Evolutionary conservation across 2,113 vertebrate genomes (phyloP), one percentile per base, ranked within the genome.

Genomic region (Uria aalge): DNA sequence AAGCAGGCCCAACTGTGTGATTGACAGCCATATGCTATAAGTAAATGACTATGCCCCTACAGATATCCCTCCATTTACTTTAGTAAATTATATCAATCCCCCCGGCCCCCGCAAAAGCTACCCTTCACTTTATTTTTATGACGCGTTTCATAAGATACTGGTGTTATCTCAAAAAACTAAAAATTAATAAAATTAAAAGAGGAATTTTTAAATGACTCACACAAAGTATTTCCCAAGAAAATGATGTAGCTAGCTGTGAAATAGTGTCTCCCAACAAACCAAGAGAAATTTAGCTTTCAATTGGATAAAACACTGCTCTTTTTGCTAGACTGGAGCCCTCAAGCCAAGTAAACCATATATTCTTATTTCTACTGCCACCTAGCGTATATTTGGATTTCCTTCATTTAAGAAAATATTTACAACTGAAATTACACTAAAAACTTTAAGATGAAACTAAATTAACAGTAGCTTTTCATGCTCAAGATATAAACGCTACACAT

Each of bases 291-390:
- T 34, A 82, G 18, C 12, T 85, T 86, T 85, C 15, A 56, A 12
- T 64, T 67, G 52, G 9, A 85, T 59, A 64, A 43, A 84, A 69
- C 15, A 5, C 24, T 12, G 11, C 8, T 38, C 27, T 79, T 52
- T 32, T 7, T 15, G 48, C 20, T 73, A 56, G n/a, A 38, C 56
- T 29, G 12, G 17, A 52, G n/a, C n/a, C 19, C 36, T 62, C 22
- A 71, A 24, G 5, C 10, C 50, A 85, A 77, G 36, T 14, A 77
- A 86, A 16, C 5, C 13, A 9, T 12, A 82, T 62, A 86, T 67
- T 96, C 86, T 97, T 96, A 95, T 92, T 88, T 95, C 94, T 98
- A 95, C 96, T 96, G 98, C 98, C 98, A 98, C 59, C 98, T 98
- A 98, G 97, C 6, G 98, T 78, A 24, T 8, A 68, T 9, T 71